phyloP scores from a whole-genome alignment of 1,140 invertebrate genomes.

The Oedothorax gibbosus region DNA sequence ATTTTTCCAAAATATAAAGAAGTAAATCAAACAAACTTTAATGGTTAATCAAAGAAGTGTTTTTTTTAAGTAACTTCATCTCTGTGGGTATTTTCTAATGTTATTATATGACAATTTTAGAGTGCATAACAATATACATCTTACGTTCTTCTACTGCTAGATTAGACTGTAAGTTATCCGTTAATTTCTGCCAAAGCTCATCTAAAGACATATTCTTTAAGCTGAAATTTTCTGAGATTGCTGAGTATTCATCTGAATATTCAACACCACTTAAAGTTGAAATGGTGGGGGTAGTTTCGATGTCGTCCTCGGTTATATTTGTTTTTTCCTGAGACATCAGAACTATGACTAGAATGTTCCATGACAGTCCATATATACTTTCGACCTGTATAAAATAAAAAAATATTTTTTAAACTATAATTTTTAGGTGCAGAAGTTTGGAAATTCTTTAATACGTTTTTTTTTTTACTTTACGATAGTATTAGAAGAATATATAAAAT shows the following conservation, averaged over 20 bases:
- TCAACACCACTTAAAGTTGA: slow-evolving; percentile 14
- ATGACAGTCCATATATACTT: slow-evolving; percentile 49
- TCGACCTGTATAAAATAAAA: slow-evolving; percentile 39
- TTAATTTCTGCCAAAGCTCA: slow-evolving; percentile 29
- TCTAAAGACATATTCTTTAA: not conserved
- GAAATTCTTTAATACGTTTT: no score
- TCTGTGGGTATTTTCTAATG: no score
- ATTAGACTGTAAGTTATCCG: slow-evolving; percentile 26
- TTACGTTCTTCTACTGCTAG: slow-evolving; percentile 31
- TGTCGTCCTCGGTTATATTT: slow-evolving; percentile 10
- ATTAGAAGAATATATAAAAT: no score
- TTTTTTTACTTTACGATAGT: no score
- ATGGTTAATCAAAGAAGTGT: no score
- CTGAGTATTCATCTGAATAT: not conserved
- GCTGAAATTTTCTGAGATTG: not conserved
- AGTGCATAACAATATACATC: not conserved
- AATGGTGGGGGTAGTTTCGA: not conserved
- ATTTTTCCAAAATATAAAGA: no score
- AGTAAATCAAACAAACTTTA: no score
- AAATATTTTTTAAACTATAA: not conserved
- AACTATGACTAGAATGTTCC: slow-evolving; percentile 60
- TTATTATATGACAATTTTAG: no score
- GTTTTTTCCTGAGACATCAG: slow-evolving; percentile 17
- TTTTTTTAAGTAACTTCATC: no score
- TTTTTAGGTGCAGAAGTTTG: no score